phyloP scores from a whole-genome alignment of 2,888 invertebrate genomes.

The Calliscelio sp. region DNA sequence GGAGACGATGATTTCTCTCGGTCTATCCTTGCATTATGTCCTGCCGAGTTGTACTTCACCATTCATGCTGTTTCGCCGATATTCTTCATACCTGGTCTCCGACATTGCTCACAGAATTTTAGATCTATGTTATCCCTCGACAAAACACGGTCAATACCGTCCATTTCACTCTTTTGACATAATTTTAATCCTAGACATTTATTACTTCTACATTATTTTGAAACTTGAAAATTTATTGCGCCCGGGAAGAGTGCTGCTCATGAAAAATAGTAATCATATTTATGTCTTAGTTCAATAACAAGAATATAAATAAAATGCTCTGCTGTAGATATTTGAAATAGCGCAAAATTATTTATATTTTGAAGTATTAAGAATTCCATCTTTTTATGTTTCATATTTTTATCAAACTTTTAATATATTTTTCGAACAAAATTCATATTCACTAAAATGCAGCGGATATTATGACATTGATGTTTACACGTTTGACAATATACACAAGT shows the following conservation, averaged over 20 bases:
- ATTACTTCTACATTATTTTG: conserved; percentile 14
- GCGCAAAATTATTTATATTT: no score
- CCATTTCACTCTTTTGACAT: conserved; percentile 24
- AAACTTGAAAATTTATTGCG: neutral
- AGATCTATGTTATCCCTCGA: conserved; percentile 43
- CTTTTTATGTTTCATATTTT: no score
- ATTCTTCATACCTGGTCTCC: conserved; percentile 40
- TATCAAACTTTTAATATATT: no score
- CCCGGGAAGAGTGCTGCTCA: no score
- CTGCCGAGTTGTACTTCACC: conserved; percentile 24
- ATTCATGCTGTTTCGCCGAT: conserved; percentile 27
- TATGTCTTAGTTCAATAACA: no score
- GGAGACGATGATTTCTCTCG: conserved; percentile 43
- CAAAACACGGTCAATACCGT: conserved; percentile 21
- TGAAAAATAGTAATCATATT: no score
- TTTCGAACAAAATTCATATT: no score
- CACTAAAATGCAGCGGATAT: neutral
- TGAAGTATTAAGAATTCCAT: no score
- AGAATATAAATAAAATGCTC: no score
- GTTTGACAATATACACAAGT: no score
- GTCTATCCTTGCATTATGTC: conserved; percentile 48
- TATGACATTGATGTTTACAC: neutral
- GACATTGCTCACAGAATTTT: conserved; percentile 40
- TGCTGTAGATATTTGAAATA: no score
- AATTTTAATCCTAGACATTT: conserved; percentile 26